Conservation (phyloP, 1,140 invertebrate species). For the Atta cephalotes region DNA sequence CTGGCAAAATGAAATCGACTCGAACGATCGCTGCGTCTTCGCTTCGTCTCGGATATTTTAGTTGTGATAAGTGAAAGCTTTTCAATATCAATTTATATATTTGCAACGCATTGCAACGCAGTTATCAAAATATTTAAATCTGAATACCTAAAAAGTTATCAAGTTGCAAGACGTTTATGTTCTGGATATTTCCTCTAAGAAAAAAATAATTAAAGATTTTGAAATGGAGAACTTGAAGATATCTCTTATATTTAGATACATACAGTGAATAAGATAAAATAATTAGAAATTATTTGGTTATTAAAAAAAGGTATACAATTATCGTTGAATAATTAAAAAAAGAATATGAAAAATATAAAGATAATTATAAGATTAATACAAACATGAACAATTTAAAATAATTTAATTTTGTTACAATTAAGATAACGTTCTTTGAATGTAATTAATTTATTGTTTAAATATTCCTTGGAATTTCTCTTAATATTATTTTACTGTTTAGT, state of each 20-base stretch:
- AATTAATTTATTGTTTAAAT: neutral
- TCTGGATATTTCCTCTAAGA: neutral
- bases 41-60: slow-evolving; percentile 57
- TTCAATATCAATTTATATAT: slow-evolving; percentile 23
- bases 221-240: neutral
- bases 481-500: neutral
- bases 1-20: slow-evolving; percentile 71
- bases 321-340: neutral
- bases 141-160: neutral
- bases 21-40: slow-evolving; percentile 65
- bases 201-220: neutral
- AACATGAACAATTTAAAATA: neutral
- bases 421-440: too few relatives aligned
- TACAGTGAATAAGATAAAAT: neutral
- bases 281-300: neutral
- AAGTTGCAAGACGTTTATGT: too few relatives aligned
- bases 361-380: neutral
- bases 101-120: neutral
- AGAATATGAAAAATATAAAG: neutral
- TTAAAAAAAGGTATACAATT: neutral
- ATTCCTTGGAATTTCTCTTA: slow-evolving; percentile 3
- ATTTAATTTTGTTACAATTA: neutral
- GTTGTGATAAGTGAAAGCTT: slow-evolving; percentile 29
- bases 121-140: neutral
- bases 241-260: neutral